phyloP scores from a whole-genome alignment of 2,113 vertebrate species.

The Polyodon spathula region DNA sequence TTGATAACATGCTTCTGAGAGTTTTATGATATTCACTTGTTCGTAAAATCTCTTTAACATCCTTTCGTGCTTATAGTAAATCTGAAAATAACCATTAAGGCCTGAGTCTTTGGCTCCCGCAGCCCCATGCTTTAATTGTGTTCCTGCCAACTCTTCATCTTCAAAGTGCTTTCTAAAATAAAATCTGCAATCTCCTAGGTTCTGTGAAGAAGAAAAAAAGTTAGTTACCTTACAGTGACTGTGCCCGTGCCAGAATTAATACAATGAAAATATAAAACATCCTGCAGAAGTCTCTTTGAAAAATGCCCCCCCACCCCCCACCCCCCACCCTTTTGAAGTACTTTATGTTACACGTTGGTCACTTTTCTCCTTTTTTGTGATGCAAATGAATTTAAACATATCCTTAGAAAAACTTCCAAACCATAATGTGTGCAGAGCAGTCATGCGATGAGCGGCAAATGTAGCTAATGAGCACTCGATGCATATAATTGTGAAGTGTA shows the following conservation, averaged over 20 bases:
- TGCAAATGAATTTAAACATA: constrained; percentile 59
- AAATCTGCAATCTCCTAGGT: constrained; percentile 31
- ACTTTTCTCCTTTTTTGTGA: constrained; percentile 35
- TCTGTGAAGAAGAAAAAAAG: constrained; percentile 27
- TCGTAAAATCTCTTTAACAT: constrained; percentile 37
- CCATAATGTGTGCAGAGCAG: constrained; percentile 39
- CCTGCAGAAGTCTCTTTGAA: constrained; percentile 56
- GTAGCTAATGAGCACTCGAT: neutral
- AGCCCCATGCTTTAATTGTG: constrained; percentile 51
- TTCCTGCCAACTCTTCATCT: constrained; percentile 61
- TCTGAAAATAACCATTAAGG: constrained; percentile 45
- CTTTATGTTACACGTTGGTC: too few relatives aligned
- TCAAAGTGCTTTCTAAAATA: constrained; percentile 72
- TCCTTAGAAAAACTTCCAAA: constrained; percentile 32
- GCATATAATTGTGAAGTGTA: neutral
- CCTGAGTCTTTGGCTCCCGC: constrained; percentile 41
- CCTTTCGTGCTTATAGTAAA: constrained; percentile 44
- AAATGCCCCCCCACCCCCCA: constrained; percentile 31
- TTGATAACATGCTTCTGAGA: neutral
- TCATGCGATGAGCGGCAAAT: neutral
- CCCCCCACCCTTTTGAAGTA: too few relatives aligned
- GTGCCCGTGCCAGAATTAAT: constrained; percentile 49
- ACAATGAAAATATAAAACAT: constrained; percentile 70
- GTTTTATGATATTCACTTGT: constrained; percentile 27
- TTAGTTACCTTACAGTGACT: constrained; percentile 44